Evolutionary conservation across 2,797 vertebrate species (phyloP).

Genomic region (Phoxinus dragarum): DNA sequence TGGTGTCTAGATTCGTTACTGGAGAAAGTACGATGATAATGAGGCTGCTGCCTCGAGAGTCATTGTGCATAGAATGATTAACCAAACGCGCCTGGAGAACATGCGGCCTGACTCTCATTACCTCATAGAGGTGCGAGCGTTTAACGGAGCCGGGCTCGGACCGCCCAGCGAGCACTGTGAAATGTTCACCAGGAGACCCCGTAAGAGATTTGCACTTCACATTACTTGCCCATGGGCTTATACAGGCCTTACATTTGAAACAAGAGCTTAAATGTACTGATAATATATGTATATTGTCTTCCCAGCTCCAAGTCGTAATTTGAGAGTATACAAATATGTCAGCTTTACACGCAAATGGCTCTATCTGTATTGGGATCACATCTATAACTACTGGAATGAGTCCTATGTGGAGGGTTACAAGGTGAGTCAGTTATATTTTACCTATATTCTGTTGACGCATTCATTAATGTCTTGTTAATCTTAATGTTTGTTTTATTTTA

Average conservation of each 20-base stretch:
- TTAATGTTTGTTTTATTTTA: background rate
- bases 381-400: conserved; percentile 87
- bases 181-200: conserved; percentile 91
- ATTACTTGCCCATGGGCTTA: background rate
- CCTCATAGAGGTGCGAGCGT: conserved; percentile 91
- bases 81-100: conserved; percentile 90
- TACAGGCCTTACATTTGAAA: background rate
- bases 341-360: conserved; percentile 82
- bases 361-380: conserved; percentile 97
- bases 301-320: conserved; percentile 90
- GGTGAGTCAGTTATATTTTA: conserved; percentile 68
- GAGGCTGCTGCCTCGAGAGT: conserved; percentile 90
- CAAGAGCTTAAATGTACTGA: background rate
- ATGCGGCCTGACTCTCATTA: conserved; percentile 93
- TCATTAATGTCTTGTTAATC: background rate
- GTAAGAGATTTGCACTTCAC: conserved; percentile 75
- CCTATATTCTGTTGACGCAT: background rate
- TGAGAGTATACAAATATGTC: conserved; percentile 87
- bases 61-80: conserved; percentile 83
- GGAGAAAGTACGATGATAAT: conserved; percentile 89
- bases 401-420: conserved; percentile 97
- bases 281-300: conserved; percentile 21
- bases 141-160: conserved; percentile 92
- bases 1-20: conserved; percentile 88
- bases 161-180: conserved; percentile 87